Evolutionary conservation across 64 coral and sea anemone genomes (phyloP).

Genomic region (Pocillopora verrucosa): DNA sequence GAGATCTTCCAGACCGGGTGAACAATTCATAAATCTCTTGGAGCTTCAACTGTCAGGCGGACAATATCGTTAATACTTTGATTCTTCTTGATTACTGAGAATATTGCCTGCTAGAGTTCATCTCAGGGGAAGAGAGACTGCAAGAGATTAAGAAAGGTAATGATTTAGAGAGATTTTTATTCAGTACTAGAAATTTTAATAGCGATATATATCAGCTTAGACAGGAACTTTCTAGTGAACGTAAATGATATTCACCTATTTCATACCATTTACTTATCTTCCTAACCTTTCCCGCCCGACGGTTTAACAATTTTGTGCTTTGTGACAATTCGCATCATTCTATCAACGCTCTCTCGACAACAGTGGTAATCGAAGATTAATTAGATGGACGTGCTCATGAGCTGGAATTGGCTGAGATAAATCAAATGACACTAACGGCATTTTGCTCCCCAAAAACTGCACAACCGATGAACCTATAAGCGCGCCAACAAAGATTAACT

Average conservation of each 20-base stretch:
- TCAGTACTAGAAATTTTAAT: too few relatives aligned
- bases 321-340: constrained; percentile 16
- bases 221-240: not conserved
- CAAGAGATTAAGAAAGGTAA: too few relatives aligned
- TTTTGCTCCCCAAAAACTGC: not conserved
- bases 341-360: constrained; percentile 11
- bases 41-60: not conserved
- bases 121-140: too few relatives aligned
- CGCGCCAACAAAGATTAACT: not conserved
- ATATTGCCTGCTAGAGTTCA: too few relatives aligned
- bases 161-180: too few relatives aligned
- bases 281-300: constrained; percentile 28
- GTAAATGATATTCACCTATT: not conserved
- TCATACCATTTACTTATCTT: not conserved
- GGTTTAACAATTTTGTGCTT: constrained; percentile 28
- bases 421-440: not conserved
- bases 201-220: not conserved
- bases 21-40: not conserved
- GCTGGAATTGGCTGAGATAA: not conserved
- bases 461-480: not conserved
- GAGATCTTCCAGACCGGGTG: not conserved
- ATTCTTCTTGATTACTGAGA: too few relatives aligned
- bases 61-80: not conserved
- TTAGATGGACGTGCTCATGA: not conserved
- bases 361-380: constrained; percentile 14